Conservation (phyloP, 2,888 invertebrate species). For the Prenolepis imparis region DNA sequence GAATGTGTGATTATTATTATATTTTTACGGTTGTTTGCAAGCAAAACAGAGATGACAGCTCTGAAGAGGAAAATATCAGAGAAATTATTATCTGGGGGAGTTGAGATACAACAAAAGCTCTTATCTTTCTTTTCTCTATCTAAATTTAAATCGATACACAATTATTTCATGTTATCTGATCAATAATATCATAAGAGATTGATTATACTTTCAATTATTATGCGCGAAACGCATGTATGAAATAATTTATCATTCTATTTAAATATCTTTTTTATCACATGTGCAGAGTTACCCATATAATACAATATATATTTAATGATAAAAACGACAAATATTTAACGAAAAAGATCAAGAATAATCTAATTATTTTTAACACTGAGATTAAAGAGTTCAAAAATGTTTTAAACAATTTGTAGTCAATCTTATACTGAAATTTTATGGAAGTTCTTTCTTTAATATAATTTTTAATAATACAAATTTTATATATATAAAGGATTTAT, state of each 20-base stretch:
- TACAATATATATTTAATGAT: neutral
- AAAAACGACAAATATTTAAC: neutral
- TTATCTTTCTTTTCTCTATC: constrained; percentile 17
- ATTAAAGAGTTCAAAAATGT: neutral
- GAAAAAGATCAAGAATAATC: neutral
- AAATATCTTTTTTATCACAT: neutral
- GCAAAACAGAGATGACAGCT: neutral
- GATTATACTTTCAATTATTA: neutral
- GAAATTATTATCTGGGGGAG: neutral
- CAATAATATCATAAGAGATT: neutral
- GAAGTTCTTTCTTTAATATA: neutral
- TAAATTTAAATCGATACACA: neutral
- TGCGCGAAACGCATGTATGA: neutral
- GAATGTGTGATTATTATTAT: neutral
- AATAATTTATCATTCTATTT: neutral
- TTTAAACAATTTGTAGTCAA: neutral
- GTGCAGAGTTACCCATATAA: neutral
- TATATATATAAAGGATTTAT: no score
- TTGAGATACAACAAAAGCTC: neutral
- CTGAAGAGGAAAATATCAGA: neutral
- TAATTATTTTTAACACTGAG: neutral
- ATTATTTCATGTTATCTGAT: constrained; percentile 14
- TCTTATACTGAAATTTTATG: neutral
- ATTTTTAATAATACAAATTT: neutral
- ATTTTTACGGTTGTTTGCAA: no score